These are phyloP conservation scores for Ladona fulva DNA, from an alignment of 1,140 invertebrate genomes.

Conservation along the genomic window DNA sequence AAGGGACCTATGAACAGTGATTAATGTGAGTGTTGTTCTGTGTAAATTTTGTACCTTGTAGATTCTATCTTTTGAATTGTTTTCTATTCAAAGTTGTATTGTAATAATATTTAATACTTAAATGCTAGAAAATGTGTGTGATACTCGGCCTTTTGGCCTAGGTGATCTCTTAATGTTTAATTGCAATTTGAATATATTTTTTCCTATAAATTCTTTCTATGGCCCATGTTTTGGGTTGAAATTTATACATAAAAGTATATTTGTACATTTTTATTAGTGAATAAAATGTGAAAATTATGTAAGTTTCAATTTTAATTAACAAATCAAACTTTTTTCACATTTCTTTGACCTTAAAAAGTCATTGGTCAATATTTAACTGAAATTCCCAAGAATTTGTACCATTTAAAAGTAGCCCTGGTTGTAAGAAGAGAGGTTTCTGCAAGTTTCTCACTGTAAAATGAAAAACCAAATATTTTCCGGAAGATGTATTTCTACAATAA, in stretches of 20 bases:
- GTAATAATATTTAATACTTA: neutral
- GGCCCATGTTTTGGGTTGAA: neutral
- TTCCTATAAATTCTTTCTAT: neutral
- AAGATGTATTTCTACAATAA: too few relatives aligned
- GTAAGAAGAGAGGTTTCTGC: too few relatives aligned
- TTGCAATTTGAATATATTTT: neutral
- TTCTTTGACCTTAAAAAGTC: too few relatives aligned
- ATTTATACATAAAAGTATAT: neutral
- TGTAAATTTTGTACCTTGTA: neutral
- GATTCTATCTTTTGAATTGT: neutral
- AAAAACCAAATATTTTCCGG: too few relatives aligned
- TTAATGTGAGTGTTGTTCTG: neutral
- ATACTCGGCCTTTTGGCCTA: neutral
- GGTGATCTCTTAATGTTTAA: conserved; percentile 1
- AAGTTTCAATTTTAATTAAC: too few relatives aligned
- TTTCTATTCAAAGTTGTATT: neutral
- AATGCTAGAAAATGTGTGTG: neutral
- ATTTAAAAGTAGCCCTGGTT: too few relatives aligned
- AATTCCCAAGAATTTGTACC: too few relatives aligned
- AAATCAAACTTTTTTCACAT: too few relatives aligned
- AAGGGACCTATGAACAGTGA: neutral
- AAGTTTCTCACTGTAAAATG: too few relatives aligned
- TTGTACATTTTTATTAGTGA: conserved; percentile 8
- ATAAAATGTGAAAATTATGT: too few relatives aligned
- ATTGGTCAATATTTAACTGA: too few relatives aligned